These are phyloP conservation scores for Hippolais icterina DNA, from an alignment of 2,113 vertebrate genomes.

Conservation along the genomic window DNA sequence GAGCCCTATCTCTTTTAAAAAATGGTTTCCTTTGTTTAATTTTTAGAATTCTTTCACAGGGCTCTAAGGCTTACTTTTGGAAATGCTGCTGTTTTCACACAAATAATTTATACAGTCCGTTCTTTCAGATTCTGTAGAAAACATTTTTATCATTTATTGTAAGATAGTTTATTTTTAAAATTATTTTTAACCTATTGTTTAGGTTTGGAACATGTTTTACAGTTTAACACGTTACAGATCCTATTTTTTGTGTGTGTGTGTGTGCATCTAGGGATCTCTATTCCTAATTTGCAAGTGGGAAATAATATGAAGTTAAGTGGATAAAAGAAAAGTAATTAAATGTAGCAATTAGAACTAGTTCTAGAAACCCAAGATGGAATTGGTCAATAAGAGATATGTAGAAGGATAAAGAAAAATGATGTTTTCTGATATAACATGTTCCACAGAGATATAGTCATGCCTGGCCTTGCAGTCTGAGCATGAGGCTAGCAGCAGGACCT, in stretches of 20 bases:
- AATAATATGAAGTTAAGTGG: conserved; percentile 11
- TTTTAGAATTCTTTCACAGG: conserved; percentile 85
- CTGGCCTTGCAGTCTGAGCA: not conserved
- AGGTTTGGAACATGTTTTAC: not conserved
- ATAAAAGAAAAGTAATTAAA: conserved; percentile 26
- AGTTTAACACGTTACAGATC: conserved; percentile 3
- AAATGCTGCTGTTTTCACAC: conserved; percentile 77
- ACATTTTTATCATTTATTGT: conserved; percentile 44
- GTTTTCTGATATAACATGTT: not conserved
- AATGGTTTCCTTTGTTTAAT: conserved; percentile 87
- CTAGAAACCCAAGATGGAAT: not conserved
- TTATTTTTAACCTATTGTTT: conserved; percentile 16
- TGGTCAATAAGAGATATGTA: not conserved
- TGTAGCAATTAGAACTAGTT: not conserved
- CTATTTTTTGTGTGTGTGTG: not conserved
- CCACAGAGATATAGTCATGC: not conserved
- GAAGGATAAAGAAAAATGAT: not conserved
- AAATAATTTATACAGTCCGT: conserved; percentile 85
- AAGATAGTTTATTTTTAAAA: not conserved
- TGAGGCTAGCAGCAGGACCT: not conserved
- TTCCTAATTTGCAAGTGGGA: not conserved
- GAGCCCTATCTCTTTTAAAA: conserved; percentile 92
- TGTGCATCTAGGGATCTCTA: not conserved
- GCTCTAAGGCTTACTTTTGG: conserved; percentile 84
- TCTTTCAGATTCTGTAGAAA: conserved; percentile 45